Conservation (phyloP, 2,888 invertebrate species). For the Drosophila pullipes region DNA sequence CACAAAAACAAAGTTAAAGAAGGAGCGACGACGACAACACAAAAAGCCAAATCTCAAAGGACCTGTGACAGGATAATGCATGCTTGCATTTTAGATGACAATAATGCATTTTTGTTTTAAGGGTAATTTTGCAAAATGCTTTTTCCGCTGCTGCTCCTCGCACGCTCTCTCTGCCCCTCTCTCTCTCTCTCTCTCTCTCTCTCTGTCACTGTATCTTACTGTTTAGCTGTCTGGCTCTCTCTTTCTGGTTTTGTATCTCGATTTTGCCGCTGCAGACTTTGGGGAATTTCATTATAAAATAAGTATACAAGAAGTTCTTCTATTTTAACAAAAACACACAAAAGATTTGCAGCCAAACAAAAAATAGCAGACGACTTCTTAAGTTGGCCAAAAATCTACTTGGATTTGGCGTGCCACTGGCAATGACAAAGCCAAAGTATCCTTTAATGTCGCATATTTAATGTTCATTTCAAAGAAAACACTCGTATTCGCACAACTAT, state of each 20-base stretch:
- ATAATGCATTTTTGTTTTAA: constrained; percentile 84
- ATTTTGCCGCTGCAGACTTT: constrained; percentile 62
- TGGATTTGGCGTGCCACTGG: constrained; percentile 22
- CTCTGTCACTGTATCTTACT: not conserved
- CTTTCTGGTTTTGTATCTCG: constrained; percentile 3
- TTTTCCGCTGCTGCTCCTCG: constrained; percentile 53
- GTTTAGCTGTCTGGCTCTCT: not conserved
- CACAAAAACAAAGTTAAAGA: constrained; percentile 35
- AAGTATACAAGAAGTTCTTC: constrained; percentile 72
- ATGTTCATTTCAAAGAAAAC: constrained; percentile 29
- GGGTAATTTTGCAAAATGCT: constrained; percentile 82
- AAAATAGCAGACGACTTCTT: constrained; percentile 31
- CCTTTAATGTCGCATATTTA: constrained; percentile 49
- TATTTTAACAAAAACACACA: constrained; percentile 55
- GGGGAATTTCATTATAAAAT: constrained; percentile 78
- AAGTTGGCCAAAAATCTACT: constrained; percentile 39
- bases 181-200: not conserved
- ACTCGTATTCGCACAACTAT: constrained; percentile 62
- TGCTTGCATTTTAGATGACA: constrained; percentile 84
- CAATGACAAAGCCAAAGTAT: constrained; percentile 21
- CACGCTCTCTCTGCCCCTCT: not conserved
- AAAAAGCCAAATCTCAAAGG: constrained; percentile 83
- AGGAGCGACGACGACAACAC: constrained; percentile 51
- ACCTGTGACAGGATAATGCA: constrained; percentile 85
- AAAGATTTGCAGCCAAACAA: constrained; percentile 57